phyloP scores from a whole-genome alignment of 2,888 invertebrate genomes.

The Therioaphis trifolii region DNA sequence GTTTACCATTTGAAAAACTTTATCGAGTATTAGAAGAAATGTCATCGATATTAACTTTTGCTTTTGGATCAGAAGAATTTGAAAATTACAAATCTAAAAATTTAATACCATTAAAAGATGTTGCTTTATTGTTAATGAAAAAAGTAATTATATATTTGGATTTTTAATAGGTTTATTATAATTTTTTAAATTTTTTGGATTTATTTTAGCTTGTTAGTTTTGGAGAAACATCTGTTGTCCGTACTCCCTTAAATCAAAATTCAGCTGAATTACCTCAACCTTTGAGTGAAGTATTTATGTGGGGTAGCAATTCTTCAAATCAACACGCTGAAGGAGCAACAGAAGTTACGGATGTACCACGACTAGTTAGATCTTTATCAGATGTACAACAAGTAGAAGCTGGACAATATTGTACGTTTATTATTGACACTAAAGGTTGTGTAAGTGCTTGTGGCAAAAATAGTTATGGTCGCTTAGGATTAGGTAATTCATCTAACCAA shows the following conservation, averaged over 20 bases:
- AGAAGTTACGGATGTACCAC: slow-evolving; percentile 74
- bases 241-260: slow-evolving; percentile 59
- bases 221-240: slow-evolving; percentile 59
- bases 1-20: slow-evolving; percentile 61
- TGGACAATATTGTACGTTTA: slow-evolving; percentile 76
- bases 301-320: slow-evolving; percentile 77
- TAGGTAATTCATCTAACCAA: slow-evolving; percentile 75
- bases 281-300: slow-evolving; percentile 73
- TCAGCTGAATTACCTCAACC: slow-evolving; percentile 67
- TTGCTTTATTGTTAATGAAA: slow-evolving; percentile 73
- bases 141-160: slow-evolving; percentile 67
- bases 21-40: slow-evolving; percentile 62
- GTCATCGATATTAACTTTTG: slow-evolving; percentile 56
- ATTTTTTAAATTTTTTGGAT: neutral
- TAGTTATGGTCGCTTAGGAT: slow-evolving; percentile 75
- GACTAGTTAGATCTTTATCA: slow-evolving; percentile 72
- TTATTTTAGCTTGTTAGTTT: slow-evolving; percentile 57
- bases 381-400: slow-evolving; percentile 76
- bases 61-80: slow-evolving; percentile 62
- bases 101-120: slow-evolving; percentile 70
- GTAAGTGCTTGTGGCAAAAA: slow-evolving; percentile 76
- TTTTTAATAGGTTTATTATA: neutral
- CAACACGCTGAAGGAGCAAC: slow-evolving; percentile 74
- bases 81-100: slow-evolving; percentile 61
- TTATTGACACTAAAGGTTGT: slow-evolving; percentile 73